Base-by-base conservation (phyloP, 2,797 vertebrate species). In the Eremophila alpestris region DNA sequence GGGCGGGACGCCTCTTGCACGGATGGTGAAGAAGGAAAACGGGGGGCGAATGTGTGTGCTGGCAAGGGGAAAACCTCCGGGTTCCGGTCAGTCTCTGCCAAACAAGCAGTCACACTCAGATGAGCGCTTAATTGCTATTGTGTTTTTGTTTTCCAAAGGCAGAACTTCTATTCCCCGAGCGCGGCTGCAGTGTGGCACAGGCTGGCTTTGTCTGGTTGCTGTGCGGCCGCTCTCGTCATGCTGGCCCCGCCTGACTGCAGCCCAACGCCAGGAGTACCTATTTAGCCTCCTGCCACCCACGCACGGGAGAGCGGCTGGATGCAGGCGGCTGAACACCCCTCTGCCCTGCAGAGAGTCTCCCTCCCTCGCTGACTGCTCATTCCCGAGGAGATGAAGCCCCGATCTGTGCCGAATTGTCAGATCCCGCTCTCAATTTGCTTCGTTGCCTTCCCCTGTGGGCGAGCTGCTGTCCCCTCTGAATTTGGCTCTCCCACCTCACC, bases 191-290 rank as follows among this genome's bases (percentile, higher is more conserved):
- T 74, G 94, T 94, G 83, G 94, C 92, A 64, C 76, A 94, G 79
- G 83, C 93, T 96, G 90, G 94, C 93, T 95, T 45, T 41, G 92
- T 85, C 95, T 93, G 90, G 94, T 93, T 94, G 85, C 71, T 73
- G 78, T 6, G 89, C 81, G 59, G 87, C 78, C 27, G 36, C 75
- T 71, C 23, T 71, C 70, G 58, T 75, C 91, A 21, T 2, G 29
- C 68, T 29, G 67, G 48, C 77, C 78, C 75, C 71, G 26, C 60
- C 79, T 59, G 79, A 27, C 46, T 14, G 85, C 63, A 52, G 49
- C 54, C 49, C 45, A 5, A 30, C 67, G 45, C 16, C 83, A 41
- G 68, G 7, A 58, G 13, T 2, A 77, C 73, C 43, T 48, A 23
- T 52, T 75, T 52, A 81, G 54, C 63, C 10, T 5, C 34, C 69